Percentiles rank a stretch among this genome's conserved stretches.
phyloP scores from a whole-genome alignment of 2,113 vertebrate genomes.

The Hiodon alosoides region DNA sequence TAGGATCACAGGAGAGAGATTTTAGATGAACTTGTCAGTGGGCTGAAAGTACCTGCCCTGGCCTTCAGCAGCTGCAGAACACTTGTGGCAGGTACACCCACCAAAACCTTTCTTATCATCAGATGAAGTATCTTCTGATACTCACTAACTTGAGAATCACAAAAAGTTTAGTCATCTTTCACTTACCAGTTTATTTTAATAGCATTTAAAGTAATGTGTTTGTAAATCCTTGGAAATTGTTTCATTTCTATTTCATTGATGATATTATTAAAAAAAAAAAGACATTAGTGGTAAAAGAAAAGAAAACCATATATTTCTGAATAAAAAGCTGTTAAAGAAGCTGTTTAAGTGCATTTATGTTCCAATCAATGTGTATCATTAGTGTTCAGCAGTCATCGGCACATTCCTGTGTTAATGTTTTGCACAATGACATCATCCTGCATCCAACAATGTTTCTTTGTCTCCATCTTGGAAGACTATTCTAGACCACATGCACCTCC shows the following conservation, averaged over 20 bases:
- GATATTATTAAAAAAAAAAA: too few relatives aligned
- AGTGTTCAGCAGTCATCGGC: neutral
- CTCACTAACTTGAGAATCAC: too few relatives aligned
- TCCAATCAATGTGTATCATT: constrained; percentile 13
- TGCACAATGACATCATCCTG: neutral
- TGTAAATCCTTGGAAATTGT: too few relatives aligned
- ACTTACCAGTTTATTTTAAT: too few relatives aligned
- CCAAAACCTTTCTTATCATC: too few relatives aligned
- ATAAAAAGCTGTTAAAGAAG: too few relatives aligned
- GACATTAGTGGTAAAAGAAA: too few relatives aligned
- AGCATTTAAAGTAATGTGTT: too few relatives aligned
- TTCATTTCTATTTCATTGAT: too few relatives aligned
- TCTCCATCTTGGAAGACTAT: constrained; percentile 71
- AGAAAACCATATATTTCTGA: too few relatives aligned
- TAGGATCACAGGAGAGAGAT: constrained; percentile 37
- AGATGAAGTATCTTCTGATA: too few relatives aligned
- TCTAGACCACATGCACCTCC: constrained; percentile 96
- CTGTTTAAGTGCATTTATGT: neutral
- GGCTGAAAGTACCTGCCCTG: constrained; percentile 32
- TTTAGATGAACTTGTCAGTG: constrained; percentile 49
- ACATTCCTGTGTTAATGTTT: neutral
- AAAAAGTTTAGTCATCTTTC: too few relatives aligned
- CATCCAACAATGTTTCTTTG: neutral
- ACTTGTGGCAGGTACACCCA: constrained; percentile 28
- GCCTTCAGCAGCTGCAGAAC: constrained; percentile 40